These are phyloP conservation scores for Craterocephalus amniculus DNA, from an alignment of 2,797 vertebrate genomes.

Conservation along the genomic window DNA sequence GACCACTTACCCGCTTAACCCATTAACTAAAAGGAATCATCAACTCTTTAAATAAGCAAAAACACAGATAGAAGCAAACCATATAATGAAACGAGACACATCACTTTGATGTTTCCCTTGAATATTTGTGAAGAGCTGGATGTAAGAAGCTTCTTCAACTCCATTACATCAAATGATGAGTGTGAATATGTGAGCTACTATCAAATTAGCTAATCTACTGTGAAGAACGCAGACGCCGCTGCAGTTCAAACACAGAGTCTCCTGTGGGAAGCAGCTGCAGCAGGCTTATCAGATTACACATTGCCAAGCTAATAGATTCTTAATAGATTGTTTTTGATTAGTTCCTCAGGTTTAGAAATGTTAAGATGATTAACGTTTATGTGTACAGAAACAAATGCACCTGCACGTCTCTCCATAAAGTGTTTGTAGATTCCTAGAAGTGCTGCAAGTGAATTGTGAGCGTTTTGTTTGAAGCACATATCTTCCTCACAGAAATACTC, in stretches of 20 bases:
- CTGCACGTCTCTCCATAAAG: constrained; percentile 4
- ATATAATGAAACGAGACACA: constrained; percentile 10
- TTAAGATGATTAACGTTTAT: constrained; percentile 70
- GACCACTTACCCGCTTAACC: constrained; percentile 24
- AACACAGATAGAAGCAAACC: constrained; percentile 10
- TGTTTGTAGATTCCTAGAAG: constrained; percentile 11
- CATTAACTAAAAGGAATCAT: constrained; percentile 33
- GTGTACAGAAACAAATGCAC: constrained; percentile 37
- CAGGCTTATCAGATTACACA: constrained; percentile 78
- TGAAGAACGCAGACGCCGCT: constrained; percentile 63
- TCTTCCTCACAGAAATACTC: constrained; percentile 10
- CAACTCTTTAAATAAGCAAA: constrained; percentile 22
- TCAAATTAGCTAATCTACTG: constrained; percentile 72
- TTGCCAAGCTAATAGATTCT: constrained; percentile 75
- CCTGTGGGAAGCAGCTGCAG: constrained; percentile 59
- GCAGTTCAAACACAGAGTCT: constrained; percentile 24
- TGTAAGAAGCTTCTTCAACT: constrained; percentile 55
- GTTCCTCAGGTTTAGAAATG: constrained; percentile 69
- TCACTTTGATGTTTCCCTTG: constrained; percentile 18
- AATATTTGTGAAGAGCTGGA: constrained; percentile 46
- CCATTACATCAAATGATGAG: constrained; percentile 61
- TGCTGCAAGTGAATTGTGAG: not conserved
- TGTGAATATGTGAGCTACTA: constrained; percentile 69
- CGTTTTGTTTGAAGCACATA: constrained; percentile 10
- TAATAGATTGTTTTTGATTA: constrained; percentile 80